These are phyloP conservation scores for Odontophorus gujanensis DNA, from an alignment of 2,113 vertebrate genomes.

Conservation along the genomic window DNA sequence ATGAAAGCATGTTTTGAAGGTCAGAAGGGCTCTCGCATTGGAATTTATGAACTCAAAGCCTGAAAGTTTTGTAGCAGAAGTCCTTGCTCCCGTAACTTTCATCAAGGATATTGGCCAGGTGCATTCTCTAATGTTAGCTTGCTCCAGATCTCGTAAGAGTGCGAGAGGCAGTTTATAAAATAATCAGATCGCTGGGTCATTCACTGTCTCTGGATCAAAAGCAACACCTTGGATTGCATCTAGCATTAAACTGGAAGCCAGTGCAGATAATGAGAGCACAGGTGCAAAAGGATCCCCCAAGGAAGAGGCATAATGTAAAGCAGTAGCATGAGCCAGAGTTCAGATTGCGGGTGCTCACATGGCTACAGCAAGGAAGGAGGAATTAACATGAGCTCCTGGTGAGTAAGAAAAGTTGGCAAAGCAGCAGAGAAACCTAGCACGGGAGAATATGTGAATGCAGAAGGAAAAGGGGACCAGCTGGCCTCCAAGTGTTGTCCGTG, in stretches of 20 bases:
- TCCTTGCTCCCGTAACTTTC: not conserved
- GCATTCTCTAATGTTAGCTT: fast-evolving
- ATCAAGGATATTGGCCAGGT: not conserved
- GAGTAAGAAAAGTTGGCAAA: not conserved
- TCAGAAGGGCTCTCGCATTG: not conserved
- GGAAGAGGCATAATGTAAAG: not conserved
- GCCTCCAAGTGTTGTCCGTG: slow-evolving; percentile 20
- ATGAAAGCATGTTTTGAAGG: not conserved
- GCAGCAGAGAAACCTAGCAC: fast-evolving
- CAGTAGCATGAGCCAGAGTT: not conserved
- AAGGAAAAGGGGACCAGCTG: slow-evolving; percentile 12
- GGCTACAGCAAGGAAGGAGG: not conserved
- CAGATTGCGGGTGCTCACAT: not conserved
- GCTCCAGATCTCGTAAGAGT: not conserved
- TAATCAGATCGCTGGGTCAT: not conserved
- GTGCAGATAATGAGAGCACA: not conserved
- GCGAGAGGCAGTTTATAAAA: not conserved
- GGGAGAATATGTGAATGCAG: fast-evolving
- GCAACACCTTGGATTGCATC: not conserved
- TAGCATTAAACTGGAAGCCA: not conserved
- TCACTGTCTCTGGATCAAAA: not conserved
- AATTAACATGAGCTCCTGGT: not conserved
- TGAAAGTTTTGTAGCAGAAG: not conserved
- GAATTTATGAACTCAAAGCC: not conserved
- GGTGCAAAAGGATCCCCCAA: not conserved